These are phyloP conservation scores for Ametastegia equiseti DNA, from an alignment of 2,888 invertebrate species.

Conservation along the genomic window DNA sequence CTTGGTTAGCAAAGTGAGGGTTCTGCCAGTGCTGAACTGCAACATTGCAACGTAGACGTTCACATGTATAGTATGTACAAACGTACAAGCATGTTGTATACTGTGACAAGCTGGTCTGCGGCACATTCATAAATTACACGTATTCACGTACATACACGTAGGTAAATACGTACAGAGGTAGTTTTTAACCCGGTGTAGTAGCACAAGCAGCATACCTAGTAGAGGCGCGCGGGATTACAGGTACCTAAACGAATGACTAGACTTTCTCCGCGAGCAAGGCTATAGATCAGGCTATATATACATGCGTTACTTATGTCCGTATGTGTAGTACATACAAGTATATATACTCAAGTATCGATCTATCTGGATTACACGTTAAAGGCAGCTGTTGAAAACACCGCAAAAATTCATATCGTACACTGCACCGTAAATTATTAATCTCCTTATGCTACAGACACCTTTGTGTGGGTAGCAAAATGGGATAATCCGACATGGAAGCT, in stretches of 20 bases:
- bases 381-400: background rate
- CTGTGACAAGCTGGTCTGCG: background rate
- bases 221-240: constrained; percentile 11
- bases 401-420: background rate
- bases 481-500: too few species aligned
- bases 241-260: constrained; percentile 22
- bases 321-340: background rate
- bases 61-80: background rate
- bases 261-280: constrained; percentile 45
- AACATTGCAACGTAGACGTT: too few species aligned
- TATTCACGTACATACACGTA: background rate
- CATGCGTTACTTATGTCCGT: background rate
- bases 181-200: background rate
- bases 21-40: too few species aligned
- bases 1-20: background rate
- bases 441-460: too few species aligned
- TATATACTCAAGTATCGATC: background rate
- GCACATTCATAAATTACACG: background rate
- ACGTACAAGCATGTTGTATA: background rate
- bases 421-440: too few species aligned
- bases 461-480: too few species aligned
- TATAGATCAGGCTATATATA: background rate
- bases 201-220: background rate
- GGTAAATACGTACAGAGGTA: background rate
- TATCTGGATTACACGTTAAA: background rate